A percentile compares a stretch with the other conserved stretches of the same genome.
phyloP scores from a whole-genome alignment of 2,113 vertebrate genomes.

The Heptranchias perlo region DNA sequence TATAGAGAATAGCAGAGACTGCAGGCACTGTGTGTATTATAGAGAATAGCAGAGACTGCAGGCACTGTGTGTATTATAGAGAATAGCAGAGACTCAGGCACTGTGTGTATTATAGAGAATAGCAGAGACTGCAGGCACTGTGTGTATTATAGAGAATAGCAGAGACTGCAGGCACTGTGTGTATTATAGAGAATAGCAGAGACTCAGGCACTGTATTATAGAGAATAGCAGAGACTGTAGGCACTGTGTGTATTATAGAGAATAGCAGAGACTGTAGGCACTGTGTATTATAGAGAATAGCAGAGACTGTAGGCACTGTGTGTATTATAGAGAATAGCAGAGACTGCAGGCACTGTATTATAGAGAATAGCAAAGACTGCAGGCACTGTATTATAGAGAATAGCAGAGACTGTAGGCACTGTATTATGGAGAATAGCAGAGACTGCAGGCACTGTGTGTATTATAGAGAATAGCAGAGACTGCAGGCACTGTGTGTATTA shows the following conservation, averaged over 20 bases:
- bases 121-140: not conserved
- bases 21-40: too few species aligned
- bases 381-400: too few species aligned
- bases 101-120: not conserved
- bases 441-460: not conserved
- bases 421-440: not conserved
- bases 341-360: not conserved
- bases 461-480: not conserved
- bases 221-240: too few species aligned
- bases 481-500: not conserved
- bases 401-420: not conserved
- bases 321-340: not conserved
- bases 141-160: not conserved
- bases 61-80: not conserved
- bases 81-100: too few species aligned
- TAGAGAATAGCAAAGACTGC: too few species aligned
- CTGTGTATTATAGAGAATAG: too few species aligned
- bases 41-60: not conserved
- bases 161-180: not conserved
- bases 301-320: not conserved
- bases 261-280: not conserved
- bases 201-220: too few species aligned
- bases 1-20: too few species aligned
- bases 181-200: too few species aligned
- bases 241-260: too few species aligned